Evolutionary conservation across 2,888 invertebrate genomes (phyloP).

Genomic region (Drepana falcataria): DNA sequence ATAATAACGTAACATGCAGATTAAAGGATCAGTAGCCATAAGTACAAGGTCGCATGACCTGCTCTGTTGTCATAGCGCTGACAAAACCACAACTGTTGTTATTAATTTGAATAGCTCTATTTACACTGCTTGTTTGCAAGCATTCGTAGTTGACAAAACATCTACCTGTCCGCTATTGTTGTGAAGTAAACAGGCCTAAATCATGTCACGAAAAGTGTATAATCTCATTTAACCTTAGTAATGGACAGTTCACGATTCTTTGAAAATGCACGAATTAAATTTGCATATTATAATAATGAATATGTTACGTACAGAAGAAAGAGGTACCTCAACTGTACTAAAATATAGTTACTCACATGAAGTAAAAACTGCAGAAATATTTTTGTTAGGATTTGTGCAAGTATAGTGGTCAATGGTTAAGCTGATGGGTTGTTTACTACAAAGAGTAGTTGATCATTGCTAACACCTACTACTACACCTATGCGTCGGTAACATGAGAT

Average conservation of each 20-base stretch:
- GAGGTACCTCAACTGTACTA: background rate
- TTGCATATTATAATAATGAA: background rate
- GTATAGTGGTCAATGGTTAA: too few species aligned
- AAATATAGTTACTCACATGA: too few species aligned
- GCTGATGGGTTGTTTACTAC: slow-evolving; percentile 18
- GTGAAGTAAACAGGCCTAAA: slow-evolving; percentile 28
- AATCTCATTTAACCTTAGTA: slow-evolving; percentile 27
- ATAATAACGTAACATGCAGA: slow-evolving; percentile 33
- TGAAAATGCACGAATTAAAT: slow-evolving; percentile 5
- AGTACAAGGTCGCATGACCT: slow-evolving; percentile 44
- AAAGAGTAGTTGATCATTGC: slow-evolving; percentile 52
- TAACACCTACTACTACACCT: slow-evolving; percentile 54
- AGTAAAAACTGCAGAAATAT: too few species aligned
- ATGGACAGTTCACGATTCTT: slow-evolving; percentile 25
- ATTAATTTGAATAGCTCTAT: slow-evolving; percentile 35
- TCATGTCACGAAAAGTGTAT: slow-evolving; percentile 35
- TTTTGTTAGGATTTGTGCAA: too few species aligned
- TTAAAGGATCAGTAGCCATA: slow-evolving; percentile 45
- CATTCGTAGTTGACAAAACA: slow-evolving; percentile 28
- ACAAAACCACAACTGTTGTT: slow-evolving; percentile 23
- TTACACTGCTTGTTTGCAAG: slow-evolving; percentile 27
- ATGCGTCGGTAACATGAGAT: slow-evolving; percentile 59
- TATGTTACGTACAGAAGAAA: background rate
- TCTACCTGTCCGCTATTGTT: slow-evolving; percentile 25
- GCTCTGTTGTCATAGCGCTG: slow-evolving; percentile 30